These are phyloP conservation scores for Dendrolimus houi DNA, from an alignment of 2,888 invertebrate genomes.

Conservation along the genomic window DNA sequence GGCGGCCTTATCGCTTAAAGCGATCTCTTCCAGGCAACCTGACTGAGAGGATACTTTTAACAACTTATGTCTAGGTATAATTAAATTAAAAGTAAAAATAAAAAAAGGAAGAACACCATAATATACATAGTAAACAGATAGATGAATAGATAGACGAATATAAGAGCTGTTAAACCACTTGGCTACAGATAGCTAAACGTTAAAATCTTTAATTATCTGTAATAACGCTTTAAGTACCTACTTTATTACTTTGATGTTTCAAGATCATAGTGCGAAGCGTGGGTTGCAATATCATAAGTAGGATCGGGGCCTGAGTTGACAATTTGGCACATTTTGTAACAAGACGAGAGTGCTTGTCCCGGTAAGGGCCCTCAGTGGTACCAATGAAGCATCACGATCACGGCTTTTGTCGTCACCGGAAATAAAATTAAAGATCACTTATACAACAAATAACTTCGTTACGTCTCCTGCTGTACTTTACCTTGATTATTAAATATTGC, in stretches of 20 bases:
- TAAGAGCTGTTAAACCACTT: too few species aligned
- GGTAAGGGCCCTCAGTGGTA: constrained; percentile 28
- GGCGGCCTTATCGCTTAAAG: too few species aligned
- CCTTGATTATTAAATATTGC: too few species aligned
- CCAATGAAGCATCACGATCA: constrained; percentile 44
- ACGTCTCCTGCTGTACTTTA: constrained; percentile 15
- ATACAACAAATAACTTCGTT: constrained; percentile 29
- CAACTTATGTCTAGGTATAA: too few species aligned
- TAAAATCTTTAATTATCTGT: constrained; percentile 17
- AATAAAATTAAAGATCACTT: constrained; percentile 44
- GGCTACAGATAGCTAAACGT: too few species aligned
- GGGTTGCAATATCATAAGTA: constrained; percentile 40
- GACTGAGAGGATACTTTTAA: too few species aligned
- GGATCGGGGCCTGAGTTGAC: constrained; percentile 50
- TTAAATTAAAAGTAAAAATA: too few species aligned
- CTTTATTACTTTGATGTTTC: constrained; percentile 6
- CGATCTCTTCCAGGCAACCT: too few species aligned
- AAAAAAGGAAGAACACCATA: too few species aligned
- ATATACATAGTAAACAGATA: too few species aligned
- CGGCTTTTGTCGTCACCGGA: constrained; percentile 46
- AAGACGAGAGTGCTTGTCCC: constrained; percentile 35
- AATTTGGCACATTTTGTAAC: constrained; percentile 62
- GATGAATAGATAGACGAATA: too few species aligned
- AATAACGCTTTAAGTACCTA: background rate
- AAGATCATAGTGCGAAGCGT: background rate